Evolutionary conservation across 2,113 vertebrate genomes (phyloP).

Genomic region (Tylochromis polylepis): DNA sequence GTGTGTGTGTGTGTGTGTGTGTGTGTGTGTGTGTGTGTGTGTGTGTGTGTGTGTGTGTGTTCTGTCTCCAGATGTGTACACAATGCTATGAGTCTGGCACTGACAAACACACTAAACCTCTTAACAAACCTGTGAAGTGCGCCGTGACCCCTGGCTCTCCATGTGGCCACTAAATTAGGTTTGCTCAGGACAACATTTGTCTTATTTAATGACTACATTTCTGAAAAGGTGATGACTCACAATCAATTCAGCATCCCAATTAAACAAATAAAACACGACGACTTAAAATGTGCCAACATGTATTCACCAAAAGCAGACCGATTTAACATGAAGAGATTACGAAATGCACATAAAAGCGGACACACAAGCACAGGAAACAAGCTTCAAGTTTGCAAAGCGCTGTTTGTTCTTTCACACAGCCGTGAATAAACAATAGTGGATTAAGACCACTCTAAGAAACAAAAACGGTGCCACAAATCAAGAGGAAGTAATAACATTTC

Average conservation of each 20-base stretch:
- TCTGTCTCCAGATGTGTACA: slow-evolving; percentile 50
- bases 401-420: slow-evolving; percentile 40
- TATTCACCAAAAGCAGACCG: neutral
- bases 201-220: neutral
- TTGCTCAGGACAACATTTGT: slow-evolving; percentile 14
- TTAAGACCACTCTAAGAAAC: neutral
- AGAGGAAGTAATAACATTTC: neutral
- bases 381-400: neutral
- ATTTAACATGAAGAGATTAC: neutral
- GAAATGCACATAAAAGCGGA: neutral
- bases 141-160: neutral
- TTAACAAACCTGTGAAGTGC: slow-evolving; percentile 47
- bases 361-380: neutral
- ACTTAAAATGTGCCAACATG: neutral
- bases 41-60: neutral
- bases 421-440: slow-evolving; percentile 27
- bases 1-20: neutral
- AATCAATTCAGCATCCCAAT: neutral
- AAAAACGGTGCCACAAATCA: slow-evolving; percentile 3
- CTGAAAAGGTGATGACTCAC: neutral
- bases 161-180: slow-evolving; percentile 29
- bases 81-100: neutral
- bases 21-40: neutral
- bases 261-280: neutral
- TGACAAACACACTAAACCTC: slow-evolving; percentile 41